Percentiles rank a stretch among this genome's conserved stretches.
phyloP scores from a whole-genome alignment of 2,888 invertebrate genomes.

The Synergus itoensis region DNA sequence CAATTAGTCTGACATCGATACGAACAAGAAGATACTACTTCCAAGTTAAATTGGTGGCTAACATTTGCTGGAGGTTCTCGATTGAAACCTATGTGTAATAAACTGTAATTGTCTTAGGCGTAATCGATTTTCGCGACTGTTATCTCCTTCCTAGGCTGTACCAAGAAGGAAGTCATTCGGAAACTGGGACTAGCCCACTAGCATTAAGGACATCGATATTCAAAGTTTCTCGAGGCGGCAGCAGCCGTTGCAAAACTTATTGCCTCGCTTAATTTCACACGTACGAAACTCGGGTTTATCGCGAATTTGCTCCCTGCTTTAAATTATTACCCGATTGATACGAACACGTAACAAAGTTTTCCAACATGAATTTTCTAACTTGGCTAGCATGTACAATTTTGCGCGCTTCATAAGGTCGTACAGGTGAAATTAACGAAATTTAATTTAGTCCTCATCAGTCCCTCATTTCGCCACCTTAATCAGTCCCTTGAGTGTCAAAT shows the following conservation, averaged over 20 bases:
- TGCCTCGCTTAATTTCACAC: slow-evolving; percentile 35
- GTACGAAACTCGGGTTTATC: slow-evolving; percentile 33
- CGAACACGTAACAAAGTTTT: background rate
- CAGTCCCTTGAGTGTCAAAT: no score
- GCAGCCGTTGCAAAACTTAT: slow-evolving; percentile 41
- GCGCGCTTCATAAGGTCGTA: background rate
- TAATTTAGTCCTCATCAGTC: no score
- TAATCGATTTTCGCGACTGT: background rate
- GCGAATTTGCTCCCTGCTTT: slow-evolving; percentile 15
- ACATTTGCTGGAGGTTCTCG: background rate
- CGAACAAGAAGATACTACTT: background rate
- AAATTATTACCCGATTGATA: background rate
- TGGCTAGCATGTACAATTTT: background rate
- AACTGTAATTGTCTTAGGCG: slow-evolving; percentile 15
- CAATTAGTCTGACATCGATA: no score
- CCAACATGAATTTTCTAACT: slow-evolving; percentile 5
- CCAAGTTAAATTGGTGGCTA: slow-evolving; percentile 10
- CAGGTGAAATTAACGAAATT: background rate
- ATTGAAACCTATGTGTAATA: slow-evolving; percentile 25
- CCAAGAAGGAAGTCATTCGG: slow-evolving; percentile 30
- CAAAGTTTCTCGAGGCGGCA: slow-evolving; percentile 33
- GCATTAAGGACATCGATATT: slow-evolving; percentile 39
- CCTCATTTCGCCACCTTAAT: no score
- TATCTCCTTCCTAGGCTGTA: background rate
- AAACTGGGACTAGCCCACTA: slow-evolving; percentile 27